Conservation (phyloP, 2,113 vertebrate species). For the Centropus unirufus region DNA sequence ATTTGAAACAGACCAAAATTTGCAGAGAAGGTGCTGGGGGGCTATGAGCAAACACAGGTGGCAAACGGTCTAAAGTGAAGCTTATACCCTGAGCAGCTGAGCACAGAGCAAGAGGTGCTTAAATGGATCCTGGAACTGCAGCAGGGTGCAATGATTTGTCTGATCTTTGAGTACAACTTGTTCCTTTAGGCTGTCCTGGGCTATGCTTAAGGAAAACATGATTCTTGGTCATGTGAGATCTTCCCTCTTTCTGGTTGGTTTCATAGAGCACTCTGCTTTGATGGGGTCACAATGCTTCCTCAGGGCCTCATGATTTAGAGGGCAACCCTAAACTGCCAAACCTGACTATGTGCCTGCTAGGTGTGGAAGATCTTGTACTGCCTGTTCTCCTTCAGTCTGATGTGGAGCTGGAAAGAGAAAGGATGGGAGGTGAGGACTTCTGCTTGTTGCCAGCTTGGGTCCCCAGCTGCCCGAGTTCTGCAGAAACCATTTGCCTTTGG, state of each 20-base stretch:
- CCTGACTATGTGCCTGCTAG: background rate
- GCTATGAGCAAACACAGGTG: background rate
- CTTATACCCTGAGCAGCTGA: background rate
- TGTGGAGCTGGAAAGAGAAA: background rate
- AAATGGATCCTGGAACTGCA: background rate
- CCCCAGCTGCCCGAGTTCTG: fast-evolving
- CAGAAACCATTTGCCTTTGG: background rate
- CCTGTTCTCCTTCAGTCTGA: background rate
- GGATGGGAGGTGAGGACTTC: background rate
- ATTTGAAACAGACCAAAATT: background rate
- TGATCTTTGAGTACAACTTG: background rate
- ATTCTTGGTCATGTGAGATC: fast-evolving
- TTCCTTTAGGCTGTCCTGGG: background rate
- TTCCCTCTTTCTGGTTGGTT: background rate
- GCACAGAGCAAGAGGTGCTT: background rate
- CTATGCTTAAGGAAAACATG: background rate
- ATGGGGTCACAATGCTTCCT: background rate
- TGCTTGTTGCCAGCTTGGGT: background rate
- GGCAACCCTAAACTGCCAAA: background rate
- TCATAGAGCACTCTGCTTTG: background rate
- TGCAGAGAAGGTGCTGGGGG: background rate
- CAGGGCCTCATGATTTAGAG: fast-evolving
- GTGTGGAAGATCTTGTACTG: background rate
- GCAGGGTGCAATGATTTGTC: background rate
- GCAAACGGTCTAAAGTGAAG: background rate